Conservation (phyloP, 2,113 vertebrate species). For the Asarcornis scutulata region DNA sequence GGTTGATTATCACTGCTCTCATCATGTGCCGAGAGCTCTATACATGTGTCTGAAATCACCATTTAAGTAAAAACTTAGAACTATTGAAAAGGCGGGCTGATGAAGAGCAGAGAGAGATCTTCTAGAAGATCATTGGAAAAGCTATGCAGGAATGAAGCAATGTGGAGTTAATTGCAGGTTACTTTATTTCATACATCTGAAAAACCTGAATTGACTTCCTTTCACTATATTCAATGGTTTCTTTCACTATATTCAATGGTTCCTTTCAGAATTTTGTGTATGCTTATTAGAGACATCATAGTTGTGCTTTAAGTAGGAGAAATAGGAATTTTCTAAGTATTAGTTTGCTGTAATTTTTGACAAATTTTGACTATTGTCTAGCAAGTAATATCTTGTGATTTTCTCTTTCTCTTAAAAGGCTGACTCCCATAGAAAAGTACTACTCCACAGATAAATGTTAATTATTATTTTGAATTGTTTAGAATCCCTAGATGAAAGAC, state of each 20-base stretch:
- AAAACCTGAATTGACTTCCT: background rate
- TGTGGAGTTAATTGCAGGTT: background rate
- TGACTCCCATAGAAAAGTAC: background rate
- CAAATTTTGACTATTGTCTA: background rate
- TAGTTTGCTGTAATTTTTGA: background rate
- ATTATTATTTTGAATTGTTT: constrained; percentile 47
- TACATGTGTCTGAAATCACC: no score
- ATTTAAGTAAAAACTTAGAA: background rate
- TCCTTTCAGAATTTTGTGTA: background rate
- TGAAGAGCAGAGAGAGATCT: background rate
- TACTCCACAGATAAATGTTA: constrained; percentile 19
- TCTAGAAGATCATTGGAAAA: background rate
- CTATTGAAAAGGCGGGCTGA: background rate
- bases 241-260: background rate
- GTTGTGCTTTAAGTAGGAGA: background rate
- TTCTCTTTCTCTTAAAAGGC: background rate
- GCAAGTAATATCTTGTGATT: background rate
- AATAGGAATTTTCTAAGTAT: background rate
- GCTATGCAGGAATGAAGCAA: background rate
- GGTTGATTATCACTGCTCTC: background rate
- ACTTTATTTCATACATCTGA: background rate
- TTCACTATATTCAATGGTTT: background rate
- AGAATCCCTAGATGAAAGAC: background rate
- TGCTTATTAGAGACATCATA: background rate
- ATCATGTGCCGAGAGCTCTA: no score